These are phyloP conservation scores for Vulpes ferrilata DNA, from an alignment of 2,113 vertebrate species.

Conservation along the genomic window DNA sequence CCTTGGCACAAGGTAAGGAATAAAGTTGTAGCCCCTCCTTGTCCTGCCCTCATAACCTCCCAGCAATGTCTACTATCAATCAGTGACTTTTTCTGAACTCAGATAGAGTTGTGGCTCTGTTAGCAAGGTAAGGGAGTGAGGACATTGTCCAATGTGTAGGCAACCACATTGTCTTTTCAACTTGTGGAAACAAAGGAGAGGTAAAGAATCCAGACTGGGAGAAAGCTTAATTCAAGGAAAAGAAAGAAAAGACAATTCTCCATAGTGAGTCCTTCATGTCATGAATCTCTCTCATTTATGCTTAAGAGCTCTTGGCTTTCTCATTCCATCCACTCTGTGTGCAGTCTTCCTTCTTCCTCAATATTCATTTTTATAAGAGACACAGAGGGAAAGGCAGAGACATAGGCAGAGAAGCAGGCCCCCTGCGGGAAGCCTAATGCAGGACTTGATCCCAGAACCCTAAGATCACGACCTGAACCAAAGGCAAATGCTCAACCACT, in stretches of 20 bases:
- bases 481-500: no score
- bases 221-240: not conserved
- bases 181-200: not conserved
- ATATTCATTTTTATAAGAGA: no score
- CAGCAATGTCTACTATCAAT: not conserved
- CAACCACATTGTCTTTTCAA: not conserved
- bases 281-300: not conserved
- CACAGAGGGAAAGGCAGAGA: no score
- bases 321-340: fast-evolving
- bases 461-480: no score
- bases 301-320: not conserved
- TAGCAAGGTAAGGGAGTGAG: not conserved
- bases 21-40: not conserved
- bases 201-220: not conserved
- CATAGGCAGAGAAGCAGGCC: no score
- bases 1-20: not conserved
- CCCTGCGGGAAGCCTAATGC: no score
- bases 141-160: not conserved
- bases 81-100: not conserved
- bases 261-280: not conserved
- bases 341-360: not conserved
- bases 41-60: not conserved
- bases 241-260: not conserved
- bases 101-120: not conserved
- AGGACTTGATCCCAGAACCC: no score